A percentile compares a stretch with the other conserved stretches of the same genome.
phyloP scores from a whole-genome alignment of 2,888 invertebrate genomes.

The Ormyrus labotus region DNA sequence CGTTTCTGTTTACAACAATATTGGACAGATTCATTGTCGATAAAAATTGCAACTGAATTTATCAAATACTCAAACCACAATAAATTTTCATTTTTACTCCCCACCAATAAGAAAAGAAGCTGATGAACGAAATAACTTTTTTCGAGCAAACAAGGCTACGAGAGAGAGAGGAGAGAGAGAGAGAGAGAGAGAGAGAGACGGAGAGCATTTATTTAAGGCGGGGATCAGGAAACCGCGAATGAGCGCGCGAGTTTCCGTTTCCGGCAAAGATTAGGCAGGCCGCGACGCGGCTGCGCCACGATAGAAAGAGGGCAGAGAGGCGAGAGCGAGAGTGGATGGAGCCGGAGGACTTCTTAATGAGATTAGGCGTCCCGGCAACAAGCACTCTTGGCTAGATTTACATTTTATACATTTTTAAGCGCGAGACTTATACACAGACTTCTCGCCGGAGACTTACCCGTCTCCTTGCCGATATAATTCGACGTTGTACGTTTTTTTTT shows the following conservation, averaged over 20 bases:
- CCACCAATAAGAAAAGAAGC: too few relatives aligned
- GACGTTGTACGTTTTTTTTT: slow-evolving; percentile 43
- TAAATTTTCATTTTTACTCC: too few relatives aligned
- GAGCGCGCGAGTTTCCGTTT: slow-evolving; percentile 65
- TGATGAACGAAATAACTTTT: background rate
- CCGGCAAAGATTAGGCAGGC: slow-evolving; percentile 70
- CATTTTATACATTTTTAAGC: slow-evolving; percentile 75
- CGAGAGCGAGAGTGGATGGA: slow-evolving; percentile 57
- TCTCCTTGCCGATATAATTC: background rate
- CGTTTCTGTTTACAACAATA: too few relatives aligned
- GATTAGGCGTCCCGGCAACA: slow-evolving; percentile 72
- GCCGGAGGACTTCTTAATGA: slow-evolving; percentile 75
- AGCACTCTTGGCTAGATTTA: slow-evolving; percentile 74
- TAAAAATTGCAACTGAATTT: too few relatives aligned
- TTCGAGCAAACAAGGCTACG: too few relatives aligned
- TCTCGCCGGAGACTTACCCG: background rate
- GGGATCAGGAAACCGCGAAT: slow-evolving; percentile 70
- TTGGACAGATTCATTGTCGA: too few relatives aligned
- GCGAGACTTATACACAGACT: slow-evolving; percentile 57
- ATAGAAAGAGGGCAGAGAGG: slow-evolving; percentile 1
- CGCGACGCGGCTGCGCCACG: slow-evolving; percentile 56
- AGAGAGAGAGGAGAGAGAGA: background rate
- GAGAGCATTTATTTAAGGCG: slow-evolving; percentile 72
- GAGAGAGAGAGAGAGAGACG: slow-evolving; percentile 31
- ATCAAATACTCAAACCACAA: too few relatives aligned